phyloP scores from a whole-genome alignment of 2,888 invertebrate species.

The Agriopis aurantiaria region DNA sequence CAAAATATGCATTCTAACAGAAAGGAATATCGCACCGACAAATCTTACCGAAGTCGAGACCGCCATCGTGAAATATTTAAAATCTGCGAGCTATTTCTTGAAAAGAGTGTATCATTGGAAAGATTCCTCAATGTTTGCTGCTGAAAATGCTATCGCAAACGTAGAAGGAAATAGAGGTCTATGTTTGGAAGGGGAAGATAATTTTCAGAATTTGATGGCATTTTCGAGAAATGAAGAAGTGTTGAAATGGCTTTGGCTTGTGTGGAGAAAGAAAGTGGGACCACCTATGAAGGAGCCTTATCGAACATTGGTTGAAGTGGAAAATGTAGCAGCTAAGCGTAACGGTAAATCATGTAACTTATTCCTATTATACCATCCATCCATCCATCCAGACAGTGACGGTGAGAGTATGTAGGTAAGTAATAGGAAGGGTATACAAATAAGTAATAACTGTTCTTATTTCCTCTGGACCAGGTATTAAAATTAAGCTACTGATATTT shows the following conservation, averaged over 20 bases:
- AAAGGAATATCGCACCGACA: slow-evolving; percentile 42
- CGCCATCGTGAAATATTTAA: slow-evolving; percentile 62
- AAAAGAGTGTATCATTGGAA: slow-evolving; percentile 33
- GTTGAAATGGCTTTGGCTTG: slow-evolving; percentile 88
- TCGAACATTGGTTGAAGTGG: slow-evolving; percentile 80
- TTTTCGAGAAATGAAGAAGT: slow-evolving; percentile 76
- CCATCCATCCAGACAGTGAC: no score
- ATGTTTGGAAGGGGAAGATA: slow-evolving; percentile 88
- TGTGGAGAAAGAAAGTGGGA: slow-evolving; percentile 89
- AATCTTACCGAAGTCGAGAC: slow-evolving; percentile 61
- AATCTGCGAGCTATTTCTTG: slow-evolving; percentile 48
- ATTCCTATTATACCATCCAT: neutral
- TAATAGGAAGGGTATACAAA: no score
- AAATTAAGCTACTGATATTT: no score
- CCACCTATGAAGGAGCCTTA: slow-evolving; percentile 85
- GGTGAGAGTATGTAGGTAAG: no score
- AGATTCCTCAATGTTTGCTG: slow-evolving; percentile 46
- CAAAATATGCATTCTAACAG: slow-evolving; percentile 81
- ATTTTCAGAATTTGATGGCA: slow-evolving; percentile 87
- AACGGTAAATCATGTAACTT: slow-evolving; percentile 82
- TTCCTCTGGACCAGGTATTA: no score
- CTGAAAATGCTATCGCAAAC: slow-evolving; percentile 48
- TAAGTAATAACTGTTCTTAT: no score
- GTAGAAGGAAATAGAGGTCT: slow-evolving; percentile 40
- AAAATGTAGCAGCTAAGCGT: slow-evolving; percentile 88